Evolutionary conservation across 2,888 invertebrate genomes (phyloP).

Genomic region (Drosophila incognita): DNA sequence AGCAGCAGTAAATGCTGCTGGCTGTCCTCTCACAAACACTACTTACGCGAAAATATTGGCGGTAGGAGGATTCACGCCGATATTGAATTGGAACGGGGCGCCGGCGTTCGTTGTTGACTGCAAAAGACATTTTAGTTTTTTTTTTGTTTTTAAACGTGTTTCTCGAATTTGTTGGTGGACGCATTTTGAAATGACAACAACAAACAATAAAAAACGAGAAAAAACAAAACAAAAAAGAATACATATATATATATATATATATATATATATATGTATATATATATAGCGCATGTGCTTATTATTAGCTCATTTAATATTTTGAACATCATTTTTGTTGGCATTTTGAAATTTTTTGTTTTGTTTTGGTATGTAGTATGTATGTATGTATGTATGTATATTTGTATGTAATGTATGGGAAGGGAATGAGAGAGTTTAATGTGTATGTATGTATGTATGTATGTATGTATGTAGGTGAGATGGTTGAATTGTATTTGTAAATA

Average conservation of each 20-base stretch:
- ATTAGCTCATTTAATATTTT: constrained; percentile 9
- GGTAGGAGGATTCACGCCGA: constrained; percentile 80
- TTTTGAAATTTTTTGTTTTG: neutral
- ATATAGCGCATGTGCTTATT: constrained; percentile 1
- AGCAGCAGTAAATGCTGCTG: constrained; percentile 11
- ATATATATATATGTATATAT: neutral
- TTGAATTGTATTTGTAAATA: neutral
- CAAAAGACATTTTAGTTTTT: constrained; percentile 70
- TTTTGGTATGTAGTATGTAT: neutral
- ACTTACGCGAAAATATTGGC: constrained; percentile 85
- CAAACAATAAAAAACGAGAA: neutral
- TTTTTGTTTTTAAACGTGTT: constrained; percentile 57
- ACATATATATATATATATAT: neutral
- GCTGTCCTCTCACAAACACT: constrained; percentile 45
- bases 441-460: neutral
- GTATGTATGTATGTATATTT: neutral
- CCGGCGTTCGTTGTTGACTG: constrained; percentile 82
- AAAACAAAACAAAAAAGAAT: constrained; percentile 1
- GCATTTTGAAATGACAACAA: constrained; percentile 13
- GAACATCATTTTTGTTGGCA: constrained; percentile 17
- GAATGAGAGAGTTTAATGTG: neutral
- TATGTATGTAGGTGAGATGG: neutral
- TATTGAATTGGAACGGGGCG: constrained; percentile 85
- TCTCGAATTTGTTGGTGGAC: constrained; percentile 17
- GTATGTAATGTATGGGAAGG: neutral